phyloP scores from a whole-genome alignment of 2,888 invertebrate genomes.

The Neoitamus cyanurus region DNA sequence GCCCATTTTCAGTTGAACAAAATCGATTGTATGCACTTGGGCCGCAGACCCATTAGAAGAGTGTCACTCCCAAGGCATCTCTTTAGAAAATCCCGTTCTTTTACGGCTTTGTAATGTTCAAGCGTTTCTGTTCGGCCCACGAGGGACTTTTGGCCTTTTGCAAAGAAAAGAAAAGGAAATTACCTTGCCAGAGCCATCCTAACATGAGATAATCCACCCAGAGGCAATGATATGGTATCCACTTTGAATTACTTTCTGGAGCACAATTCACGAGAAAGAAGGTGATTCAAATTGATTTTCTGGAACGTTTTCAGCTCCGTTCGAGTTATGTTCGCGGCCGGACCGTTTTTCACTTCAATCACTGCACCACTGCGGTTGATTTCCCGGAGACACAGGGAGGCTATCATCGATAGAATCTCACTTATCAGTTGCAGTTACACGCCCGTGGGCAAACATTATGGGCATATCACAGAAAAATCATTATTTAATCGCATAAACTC shows the following conservation, averaged over 20 bases:
- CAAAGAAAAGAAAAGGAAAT: constrained; percentile 57
- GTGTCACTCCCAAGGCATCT: constrained; percentile 58
- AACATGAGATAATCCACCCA: constrained; percentile 72
- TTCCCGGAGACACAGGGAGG: background rate
- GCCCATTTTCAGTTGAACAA: background rate
- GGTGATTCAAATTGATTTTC: background rate
- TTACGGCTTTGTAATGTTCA: background rate
- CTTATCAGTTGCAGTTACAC: background rate
- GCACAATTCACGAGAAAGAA: constrained; percentile 15
- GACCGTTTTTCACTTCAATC: background rate
- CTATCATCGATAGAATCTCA: background rate
- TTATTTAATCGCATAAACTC: background rate
- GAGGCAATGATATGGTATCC: constrained; percentile 70
- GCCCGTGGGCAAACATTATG: background rate
- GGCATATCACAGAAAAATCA: background rate
- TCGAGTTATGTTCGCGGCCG: background rate
- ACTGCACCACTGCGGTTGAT: background rate
- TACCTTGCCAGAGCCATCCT: constrained; percentile 77
- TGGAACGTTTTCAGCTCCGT: background rate
- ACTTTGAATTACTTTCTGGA: constrained; percentile 62
- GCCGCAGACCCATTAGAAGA: constrained; percentile 56
- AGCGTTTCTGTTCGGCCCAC: background rate
- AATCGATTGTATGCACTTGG: constrained; percentile 8
- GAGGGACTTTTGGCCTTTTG: background rate
- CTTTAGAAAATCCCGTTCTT: background rate